Base-by-base conservation (phyloP, 1,140 invertebrate species). In the Platorchestia sp. region DNA sequence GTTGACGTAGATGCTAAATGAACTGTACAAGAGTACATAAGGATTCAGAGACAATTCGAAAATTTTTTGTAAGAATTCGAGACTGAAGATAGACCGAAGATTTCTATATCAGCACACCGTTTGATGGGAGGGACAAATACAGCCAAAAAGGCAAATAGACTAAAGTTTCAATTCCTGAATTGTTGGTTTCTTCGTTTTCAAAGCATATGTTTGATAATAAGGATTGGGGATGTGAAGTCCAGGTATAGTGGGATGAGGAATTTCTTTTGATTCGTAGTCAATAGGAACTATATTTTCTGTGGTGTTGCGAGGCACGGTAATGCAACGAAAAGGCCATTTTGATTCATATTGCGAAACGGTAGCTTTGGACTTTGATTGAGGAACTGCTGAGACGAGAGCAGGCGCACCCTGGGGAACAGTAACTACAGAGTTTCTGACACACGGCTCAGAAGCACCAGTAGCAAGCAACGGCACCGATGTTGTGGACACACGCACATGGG, bases 241-340 rank as follows among this genome's bases (percentile, higher is more conserved):
- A 41, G 87, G 87, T 42, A 43, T 89, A 14, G 87, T 89, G 27
- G 87, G 87, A 89, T 89, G 87, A 89, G 87, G 87, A 44, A 89
- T 14, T 89, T 89, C 41, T 44, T 89, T 89, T 27, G 87, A 89
- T 44, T 42, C 43, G 5, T 44, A 14, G 87, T 89, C 87, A 44
- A 89, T 89, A 43, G n/a, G 36, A 43, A 89, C 87, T 42, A 19
- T 42, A 44, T 89, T 44, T 42, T 42, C 87, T 10, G 5, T 89
- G 16, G 87, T 27, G 41, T 75, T 41, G 36, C 10, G 14, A 43
- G n/a, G 87, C 5, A 89, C 7, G 42, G 87, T 14, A 44, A 89
- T 14, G 87, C 41, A 44, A 42, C 87, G 87, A 36, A 89, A 89
- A 89, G 87, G 87, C 87, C 87, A 89, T 89, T 5, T 44, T 36